Evolutionary conservation across 1,140 invertebrate species (phyloP).

Genomic region (Tigriopus japonicus): DNA sequence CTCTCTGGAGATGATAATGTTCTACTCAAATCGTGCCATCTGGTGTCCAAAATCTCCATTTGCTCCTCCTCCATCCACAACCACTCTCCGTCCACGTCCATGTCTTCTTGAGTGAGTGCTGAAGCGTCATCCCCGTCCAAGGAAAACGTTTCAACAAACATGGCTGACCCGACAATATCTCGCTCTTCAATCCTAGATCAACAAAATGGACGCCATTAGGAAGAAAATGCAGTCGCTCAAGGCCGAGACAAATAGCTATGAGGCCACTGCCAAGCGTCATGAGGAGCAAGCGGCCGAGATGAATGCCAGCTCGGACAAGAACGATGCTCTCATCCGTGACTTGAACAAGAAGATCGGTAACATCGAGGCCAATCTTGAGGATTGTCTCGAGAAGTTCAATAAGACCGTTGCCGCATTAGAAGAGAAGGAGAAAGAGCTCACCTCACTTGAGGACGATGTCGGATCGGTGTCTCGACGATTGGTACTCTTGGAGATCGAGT

Average conservation of each 20-base stretch:
- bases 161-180: too few relatives aligned
- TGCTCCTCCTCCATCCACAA: too few relatives aligned
- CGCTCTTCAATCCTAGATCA: too few relatives aligned
- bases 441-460: slow-evolving; percentile 5
- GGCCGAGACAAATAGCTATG: slow-evolving; percentile 2
- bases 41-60: too few relatives aligned
- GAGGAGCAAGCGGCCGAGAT: not conserved
- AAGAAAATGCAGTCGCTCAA: slow-evolving; percentile 14
- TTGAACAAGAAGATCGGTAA: slow-evolving; percentile 8
- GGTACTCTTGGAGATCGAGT: slow-evolving; percentile 10
- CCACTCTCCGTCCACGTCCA: too few relatives aligned
- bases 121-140: too few relatives aligned
- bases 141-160: too few relatives aligned
- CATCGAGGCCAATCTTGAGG: slow-evolving; percentile 4
- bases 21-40: too few relatives aligned
- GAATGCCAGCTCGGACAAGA: slow-evolving; percentile 9
- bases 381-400: slow-evolving; percentile 4
- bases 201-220: slow-evolving; percentile 11
- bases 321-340: slow-evolving; percentile 12
- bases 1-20: too few relatives aligned
- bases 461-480: slow-evolving; percentile 6
- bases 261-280: slow-evolving; percentile 6
- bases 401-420: slow-evolving; percentile 5
- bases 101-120: too few relatives aligned
- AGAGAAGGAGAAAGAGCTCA: slow-evolving; percentile 13